A percentile compares a stretch with the other conserved stretches of the same genome.
Evolutionary conservation across 1,140 invertebrate species (phyloP).

Genomic region (Conus betulinus): DNA sequence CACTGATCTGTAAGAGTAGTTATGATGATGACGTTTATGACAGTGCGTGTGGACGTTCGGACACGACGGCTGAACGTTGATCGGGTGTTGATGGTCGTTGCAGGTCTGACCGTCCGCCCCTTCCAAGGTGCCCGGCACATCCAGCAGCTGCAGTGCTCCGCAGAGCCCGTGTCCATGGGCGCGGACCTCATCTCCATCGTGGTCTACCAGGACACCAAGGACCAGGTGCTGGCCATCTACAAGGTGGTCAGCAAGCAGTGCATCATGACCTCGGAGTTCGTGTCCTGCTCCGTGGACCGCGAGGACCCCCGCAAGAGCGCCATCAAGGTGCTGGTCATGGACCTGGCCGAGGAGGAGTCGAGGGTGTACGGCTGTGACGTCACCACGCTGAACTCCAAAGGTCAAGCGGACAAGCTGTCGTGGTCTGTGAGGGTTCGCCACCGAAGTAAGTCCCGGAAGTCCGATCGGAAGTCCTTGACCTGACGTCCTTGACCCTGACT

Average conservation of each 20-base stretch:
- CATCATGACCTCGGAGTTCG: background rate
- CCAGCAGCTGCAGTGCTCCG: background rate
- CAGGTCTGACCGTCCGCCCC: background rate
- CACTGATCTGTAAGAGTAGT: too few relatives aligned
- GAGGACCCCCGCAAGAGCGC: background rate
- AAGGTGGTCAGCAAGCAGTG: background rate
- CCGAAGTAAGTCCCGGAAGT: slow-evolving; percentile 9
- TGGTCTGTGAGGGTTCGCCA: slow-evolving; percentile 5
- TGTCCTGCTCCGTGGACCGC: background rate
- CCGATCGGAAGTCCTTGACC: background rate
- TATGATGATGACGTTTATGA: too few relatives aligned
- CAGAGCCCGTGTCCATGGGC: background rate
- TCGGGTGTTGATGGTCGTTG: background rate
- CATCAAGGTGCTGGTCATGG: slow-evolving; percentile 3
- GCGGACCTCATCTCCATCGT: background rate
- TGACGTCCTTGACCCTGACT: background rate
- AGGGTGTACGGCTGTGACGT: slow-evolving; percentile 26
- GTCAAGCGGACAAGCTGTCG: background rate
- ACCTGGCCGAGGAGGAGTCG: slow-evolving; percentile 5
- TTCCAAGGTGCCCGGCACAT: slow-evolving; percentile 4
- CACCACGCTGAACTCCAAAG: background rate
- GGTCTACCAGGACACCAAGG: background rate
- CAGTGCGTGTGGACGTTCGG: too few relatives aligned
- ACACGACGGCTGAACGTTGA: too few relatives aligned
- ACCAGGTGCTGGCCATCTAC: background rate